Percentiles rank a stretch among this genome's conserved stretches.
Conservation (phyloP, 2,113 vertebrate genomes). For the Sminthopsis crassicaudata region DNA sequence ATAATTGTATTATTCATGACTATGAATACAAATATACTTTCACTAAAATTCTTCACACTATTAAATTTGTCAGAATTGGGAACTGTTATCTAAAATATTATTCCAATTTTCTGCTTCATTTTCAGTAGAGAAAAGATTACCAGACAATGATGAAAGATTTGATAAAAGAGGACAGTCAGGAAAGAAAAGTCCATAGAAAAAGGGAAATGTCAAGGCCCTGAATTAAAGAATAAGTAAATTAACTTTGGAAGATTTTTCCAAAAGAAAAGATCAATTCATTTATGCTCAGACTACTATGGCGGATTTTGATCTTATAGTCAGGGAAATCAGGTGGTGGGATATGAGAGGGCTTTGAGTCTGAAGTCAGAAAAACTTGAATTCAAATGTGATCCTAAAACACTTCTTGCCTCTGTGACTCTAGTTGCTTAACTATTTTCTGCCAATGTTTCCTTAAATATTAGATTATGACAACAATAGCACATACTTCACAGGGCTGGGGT, state of each 20-base stretch:
- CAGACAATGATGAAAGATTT: neutral
- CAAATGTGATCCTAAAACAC: neutral
- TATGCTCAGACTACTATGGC: neutral
- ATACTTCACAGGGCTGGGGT: neutral
- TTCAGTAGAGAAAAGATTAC: slow-evolving; percentile 10
- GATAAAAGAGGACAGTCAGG: neutral
- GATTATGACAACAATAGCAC: neutral
- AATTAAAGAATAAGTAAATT: slow-evolving; percentile 17
- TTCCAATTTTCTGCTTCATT: slow-evolving; percentile 1
- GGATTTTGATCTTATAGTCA: neutral
- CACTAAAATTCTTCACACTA: neutral
- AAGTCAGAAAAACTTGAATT: too few species aligned
- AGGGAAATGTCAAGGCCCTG: neutral
- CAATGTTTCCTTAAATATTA: neutral
- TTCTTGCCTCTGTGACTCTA: neutral
- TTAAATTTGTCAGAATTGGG: neutral
- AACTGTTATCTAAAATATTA: slow-evolving; percentile 8
- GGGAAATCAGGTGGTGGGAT: neutral
- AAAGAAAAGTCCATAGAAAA: neutral
- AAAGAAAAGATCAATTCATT: neutral
- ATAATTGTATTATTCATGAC: neutral
- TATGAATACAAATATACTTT: neutral
- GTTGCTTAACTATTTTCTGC: neutral
- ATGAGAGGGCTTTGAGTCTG: neutral
- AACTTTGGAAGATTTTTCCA: neutral